Evolutionary conservation across 2,888 invertebrate genomes (phyloP).

Genomic region (Lithophane socia): DNA sequence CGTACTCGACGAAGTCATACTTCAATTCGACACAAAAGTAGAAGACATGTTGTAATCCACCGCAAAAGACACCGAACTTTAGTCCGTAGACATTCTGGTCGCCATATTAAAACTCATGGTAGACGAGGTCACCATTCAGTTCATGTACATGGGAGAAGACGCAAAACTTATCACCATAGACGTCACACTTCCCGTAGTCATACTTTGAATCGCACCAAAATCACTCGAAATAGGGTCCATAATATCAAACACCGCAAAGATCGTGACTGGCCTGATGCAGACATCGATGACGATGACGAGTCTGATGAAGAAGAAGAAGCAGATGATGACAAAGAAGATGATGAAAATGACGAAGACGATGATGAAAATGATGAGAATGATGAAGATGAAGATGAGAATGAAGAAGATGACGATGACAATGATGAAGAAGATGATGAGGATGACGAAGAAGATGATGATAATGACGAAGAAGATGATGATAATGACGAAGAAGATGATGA

Average conservation of each 20-base stretch:
- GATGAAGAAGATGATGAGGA: neutral
- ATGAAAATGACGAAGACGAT: too few relatives aligned
- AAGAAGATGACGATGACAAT: too few relatives aligned
- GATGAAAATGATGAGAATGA: too few relatives aligned
- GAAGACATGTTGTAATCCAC: neutral
- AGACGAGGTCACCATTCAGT: neutral
- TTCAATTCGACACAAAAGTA: neutral
- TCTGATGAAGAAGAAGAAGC: neutral
- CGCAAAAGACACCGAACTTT: neutral
- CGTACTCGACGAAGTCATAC: neutral
- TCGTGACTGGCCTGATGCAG: neutral
- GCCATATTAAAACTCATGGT: neutral
- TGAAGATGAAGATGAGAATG: too few relatives aligned
- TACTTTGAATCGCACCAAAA: too few relatives aligned
- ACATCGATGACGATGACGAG: neutral
- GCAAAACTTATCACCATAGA: neutral
- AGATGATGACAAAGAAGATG: neutral
- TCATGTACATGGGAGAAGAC: neutral
- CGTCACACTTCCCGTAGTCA: neutral
- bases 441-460: neutral
- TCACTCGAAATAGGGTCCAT: neutral
- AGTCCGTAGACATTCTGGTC: neutral
- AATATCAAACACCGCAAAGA: neutral
- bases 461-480: too few relatives aligned
- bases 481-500: fast-evolving